Conservation (phyloP, 2,797 vertebrate species). For the Siniperca scherzeri region DNA sequence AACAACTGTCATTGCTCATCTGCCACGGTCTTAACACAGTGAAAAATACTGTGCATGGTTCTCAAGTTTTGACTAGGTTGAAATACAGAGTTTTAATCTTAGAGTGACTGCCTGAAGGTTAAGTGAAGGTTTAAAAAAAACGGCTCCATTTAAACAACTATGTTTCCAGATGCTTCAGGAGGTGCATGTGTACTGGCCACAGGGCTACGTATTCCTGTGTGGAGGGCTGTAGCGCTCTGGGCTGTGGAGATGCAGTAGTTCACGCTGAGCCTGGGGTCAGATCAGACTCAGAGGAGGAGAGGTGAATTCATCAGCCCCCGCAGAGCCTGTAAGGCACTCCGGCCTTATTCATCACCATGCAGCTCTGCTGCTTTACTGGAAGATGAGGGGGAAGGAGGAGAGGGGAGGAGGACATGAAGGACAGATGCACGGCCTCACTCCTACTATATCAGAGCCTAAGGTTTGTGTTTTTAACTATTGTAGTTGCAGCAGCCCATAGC, state of each 20-base stretch:
- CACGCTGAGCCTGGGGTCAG: slow-evolving; percentile 61
- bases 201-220: slow-evolving; percentile 41
- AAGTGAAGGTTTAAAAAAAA: slow-evolving; percentile 34
- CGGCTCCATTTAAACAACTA: slow-evolving; percentile 17
- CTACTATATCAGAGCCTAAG: slow-evolving; percentile 6
- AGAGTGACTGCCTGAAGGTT: slow-evolving; percentile 36
- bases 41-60: slow-evolving; percentile 7
- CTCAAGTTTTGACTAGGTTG: slow-evolving; percentile 3
- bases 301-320: slow-evolving; percentile 71
- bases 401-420: slow-evolving; percentile 13
- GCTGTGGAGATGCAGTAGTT: slow-evolving; percentile 52
- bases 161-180: slow-evolving; percentile 19
- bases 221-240: slow-evolving; percentile 28
- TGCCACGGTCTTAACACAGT: background rate
- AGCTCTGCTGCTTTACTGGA: slow-evolving; percentile 44
- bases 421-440: slow-evolving; percentile 22
- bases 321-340: slow-evolving; percentile 60
- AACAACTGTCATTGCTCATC: slow-evolving; percentile 24
- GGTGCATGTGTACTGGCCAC: slow-evolving; percentile 48
- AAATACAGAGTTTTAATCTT: slow-evolving; percentile 37
- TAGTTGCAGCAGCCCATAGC: background rate
- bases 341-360: slow-evolving; percentile 67
- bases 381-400: slow-evolving; percentile 17
- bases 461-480: slow-evolving; percentile 28
- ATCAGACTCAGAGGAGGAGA: slow-evolving; percentile 64